Percentiles rank a stretch among this genome's conserved stretches.
phyloP scores from a whole-genome alignment of 2,113 vertebrate species.

The Lampris megalopsis region DNA sequence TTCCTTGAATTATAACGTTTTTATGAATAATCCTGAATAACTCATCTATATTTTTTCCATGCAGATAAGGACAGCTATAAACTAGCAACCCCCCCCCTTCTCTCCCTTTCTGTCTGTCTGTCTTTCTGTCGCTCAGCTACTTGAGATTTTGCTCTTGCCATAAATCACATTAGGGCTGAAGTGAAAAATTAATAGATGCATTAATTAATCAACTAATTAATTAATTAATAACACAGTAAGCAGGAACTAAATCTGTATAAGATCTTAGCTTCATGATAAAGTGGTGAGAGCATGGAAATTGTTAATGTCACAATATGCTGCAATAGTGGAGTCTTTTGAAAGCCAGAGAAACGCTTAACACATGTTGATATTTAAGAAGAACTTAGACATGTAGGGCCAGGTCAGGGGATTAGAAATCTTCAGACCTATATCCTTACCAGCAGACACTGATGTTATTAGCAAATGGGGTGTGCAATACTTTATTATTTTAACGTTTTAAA shows the following conservation, averaged over 20 bases:
- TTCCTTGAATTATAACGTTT: background rate
- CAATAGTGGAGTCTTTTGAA: background rate
- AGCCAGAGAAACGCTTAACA: background rate
- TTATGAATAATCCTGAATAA: background rate
- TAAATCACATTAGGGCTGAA: constrained; percentile 25
- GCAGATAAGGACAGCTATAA: constrained; percentile 11
- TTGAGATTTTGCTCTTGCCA: constrained; percentile 17
- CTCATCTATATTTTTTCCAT: constrained; percentile 1
- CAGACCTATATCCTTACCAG: constrained; percentile 39
- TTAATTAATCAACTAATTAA: too few relatives aligned
- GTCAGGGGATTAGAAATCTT: background rate
- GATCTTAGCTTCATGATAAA: background rate
- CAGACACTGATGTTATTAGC: constrained; percentile 67
- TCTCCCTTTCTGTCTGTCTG: too few relatives aligned
- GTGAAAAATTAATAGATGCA: background rate
- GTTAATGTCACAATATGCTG: background rate
- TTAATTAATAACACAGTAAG: background rate
- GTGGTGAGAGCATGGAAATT: background rate
- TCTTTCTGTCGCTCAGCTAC: constrained; percentile 15
- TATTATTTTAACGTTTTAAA: constrained; percentile 83
- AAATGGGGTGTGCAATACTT: constrained; percentile 73
- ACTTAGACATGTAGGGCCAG: background rate
- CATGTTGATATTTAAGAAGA: background rate
- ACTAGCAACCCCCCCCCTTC: too few relatives aligned
- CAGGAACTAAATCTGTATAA: background rate